Conservation (phyloP, 2,113 vertebrate genomes). For the Struthidea cinerea region DNA sequence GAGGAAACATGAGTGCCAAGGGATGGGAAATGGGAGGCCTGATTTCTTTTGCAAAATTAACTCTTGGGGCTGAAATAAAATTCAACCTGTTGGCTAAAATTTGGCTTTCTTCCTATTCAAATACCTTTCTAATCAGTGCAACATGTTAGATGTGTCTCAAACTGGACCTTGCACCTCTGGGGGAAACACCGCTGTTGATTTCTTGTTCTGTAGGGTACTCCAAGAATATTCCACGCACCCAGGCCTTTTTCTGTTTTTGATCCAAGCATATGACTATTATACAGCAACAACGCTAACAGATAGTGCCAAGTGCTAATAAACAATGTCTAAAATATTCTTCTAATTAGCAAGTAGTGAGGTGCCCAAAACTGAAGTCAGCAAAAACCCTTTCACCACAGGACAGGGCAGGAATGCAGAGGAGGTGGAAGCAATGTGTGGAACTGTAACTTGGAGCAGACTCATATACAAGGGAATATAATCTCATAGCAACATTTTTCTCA, state of each 20-base stretch:
- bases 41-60: conserved; percentile 36
- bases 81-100: conserved; percentile 19
- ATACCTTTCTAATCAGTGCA: conserved; percentile 16
- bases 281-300: neutral
- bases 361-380: neutral
- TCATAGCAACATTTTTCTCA: neutral
- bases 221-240: neutral
- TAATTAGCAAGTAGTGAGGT: neutral
- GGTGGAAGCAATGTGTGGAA: neutral
- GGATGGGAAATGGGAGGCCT: conserved; percentile 8
- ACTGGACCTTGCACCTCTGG: neutral
- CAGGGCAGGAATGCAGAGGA: neutral
- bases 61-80: conserved; percentile 35
- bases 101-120: conserved; percentile 16
- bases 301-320: neutral
- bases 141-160: neutral
- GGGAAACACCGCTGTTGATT: neutral
- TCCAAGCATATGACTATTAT: neutral
- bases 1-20: neutral
- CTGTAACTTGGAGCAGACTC: neutral
- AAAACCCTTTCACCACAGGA: neutral
- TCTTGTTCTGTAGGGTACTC: neutral
- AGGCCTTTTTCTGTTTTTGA: neutral
- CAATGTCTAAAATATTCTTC: neutral
- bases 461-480: neutral